Base-by-base conservation (phyloP, 2,888 invertebrate species). In the Allygus modestus region DNA sequence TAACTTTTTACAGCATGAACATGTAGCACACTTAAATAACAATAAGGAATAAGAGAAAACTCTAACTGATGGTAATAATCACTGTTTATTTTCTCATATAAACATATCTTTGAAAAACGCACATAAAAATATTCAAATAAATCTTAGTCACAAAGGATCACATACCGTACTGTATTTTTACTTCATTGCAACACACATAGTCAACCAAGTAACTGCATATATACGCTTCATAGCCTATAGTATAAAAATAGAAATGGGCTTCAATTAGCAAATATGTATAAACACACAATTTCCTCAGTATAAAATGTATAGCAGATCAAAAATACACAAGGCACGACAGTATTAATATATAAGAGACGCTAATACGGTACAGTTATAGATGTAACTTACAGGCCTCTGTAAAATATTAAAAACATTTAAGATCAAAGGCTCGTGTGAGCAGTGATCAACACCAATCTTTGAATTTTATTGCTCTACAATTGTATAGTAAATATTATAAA, bases 161-260 rank as follows among this genome's bases (percentile, higher is more conserved):
- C 77, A 77, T 41, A 41, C 43, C 31, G 20, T 54, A 54, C 23
- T 5, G 54, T 54, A 46, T 58, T 15, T 15, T 65, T 65, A 58
- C n/a, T 54, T 65, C 28, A 65, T 65, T 65, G 31, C 65, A 65
- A 28, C 65, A 65, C 31, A 58, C 12, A 23, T 11, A 23, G n/a
- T 77, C 31, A n/a, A 77, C 37, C 69, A 69, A 69, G 69, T 73
- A 73, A 41, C 37, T 75, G 15, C 9, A 43, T 51, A 43, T 23
- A n/a, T 26, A 73, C 5, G 71, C 17, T 69, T 69, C 17, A 69
- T 73, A 73, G 41, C 15, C 73, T 51, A 77, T 43, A 77, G 77
- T 82, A 82, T 82, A 82, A 82, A 82, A 82, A 82, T 82, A 82
- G 71, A 82, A 82, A 82, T 71, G 37, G 73, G 73, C 28, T 73